phyloP scores from a whole-genome alignment of 2,797 vertebrate species.

The Microctenopoma steveboyesi region DNA sequence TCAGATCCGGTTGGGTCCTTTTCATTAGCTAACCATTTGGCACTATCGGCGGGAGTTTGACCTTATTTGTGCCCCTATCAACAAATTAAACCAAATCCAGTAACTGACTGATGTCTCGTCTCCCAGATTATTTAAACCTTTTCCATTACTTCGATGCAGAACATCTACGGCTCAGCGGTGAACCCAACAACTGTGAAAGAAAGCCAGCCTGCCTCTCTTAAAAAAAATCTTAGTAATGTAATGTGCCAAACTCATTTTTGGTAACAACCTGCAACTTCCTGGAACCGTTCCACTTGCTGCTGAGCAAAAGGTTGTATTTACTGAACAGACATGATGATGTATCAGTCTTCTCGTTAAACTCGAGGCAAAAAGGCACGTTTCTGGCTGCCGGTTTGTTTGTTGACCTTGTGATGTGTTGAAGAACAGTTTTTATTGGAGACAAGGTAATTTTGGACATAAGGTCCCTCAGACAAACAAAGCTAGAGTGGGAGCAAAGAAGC shows the following conservation, averaged over 20 bases:
- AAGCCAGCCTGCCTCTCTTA: too few relatives aligned
- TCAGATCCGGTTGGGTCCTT: conserved; percentile 4
- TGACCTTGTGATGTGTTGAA: neutral
- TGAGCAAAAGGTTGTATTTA: conserved; percentile 2
- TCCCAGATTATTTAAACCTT: neutral
- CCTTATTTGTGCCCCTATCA: conserved; percentile 9
- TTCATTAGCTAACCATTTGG: conserved; percentile 11
- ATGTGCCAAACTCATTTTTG: too few relatives aligned
- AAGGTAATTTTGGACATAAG: neutral
- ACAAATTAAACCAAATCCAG: conserved; percentile 22
- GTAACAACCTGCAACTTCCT: neutral
- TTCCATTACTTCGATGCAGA: neutral
- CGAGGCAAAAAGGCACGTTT: neutral
- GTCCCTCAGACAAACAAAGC: neutral
- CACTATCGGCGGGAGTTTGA: neutral
- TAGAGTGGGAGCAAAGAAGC: neutral
- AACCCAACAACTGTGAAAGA: too few relatives aligned
- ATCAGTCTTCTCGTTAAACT: neutral
- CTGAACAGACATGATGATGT: neutral
- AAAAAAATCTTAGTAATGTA: too few relatives aligned
- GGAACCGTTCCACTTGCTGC: neutral
- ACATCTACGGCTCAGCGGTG: too few relatives aligned
- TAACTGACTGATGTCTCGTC: conserved; percentile 18
- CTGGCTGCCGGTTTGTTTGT: neutral
- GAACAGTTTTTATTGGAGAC: conserved; percentile 2